Conservation (phyloP, 2,113 vertebrate species). For the Loxodonta africana region DNA sequence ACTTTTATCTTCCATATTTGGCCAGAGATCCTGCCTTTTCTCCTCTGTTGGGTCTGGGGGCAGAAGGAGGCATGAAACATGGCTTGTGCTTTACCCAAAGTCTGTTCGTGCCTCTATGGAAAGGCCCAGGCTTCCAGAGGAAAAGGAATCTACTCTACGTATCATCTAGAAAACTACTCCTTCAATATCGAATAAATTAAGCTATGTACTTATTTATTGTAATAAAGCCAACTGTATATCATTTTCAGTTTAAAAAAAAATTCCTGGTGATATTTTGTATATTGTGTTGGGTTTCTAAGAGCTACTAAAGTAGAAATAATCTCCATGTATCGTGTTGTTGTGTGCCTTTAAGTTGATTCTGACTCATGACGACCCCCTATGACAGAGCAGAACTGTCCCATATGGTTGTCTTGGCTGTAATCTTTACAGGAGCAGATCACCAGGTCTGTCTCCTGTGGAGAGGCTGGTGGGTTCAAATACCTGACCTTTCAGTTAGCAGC, state of each 20-base stretch:
- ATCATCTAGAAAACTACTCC: not conserved
- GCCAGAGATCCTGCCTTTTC: not conserved
- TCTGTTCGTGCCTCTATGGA: not conserved
- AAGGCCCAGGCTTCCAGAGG: not conserved
- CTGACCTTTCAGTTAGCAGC: not conserved
- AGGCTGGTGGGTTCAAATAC: not conserved
- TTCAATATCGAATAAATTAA: conserved; percentile 39
- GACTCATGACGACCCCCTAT: too few relatives aligned
- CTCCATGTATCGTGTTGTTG: too few relatives aligned
- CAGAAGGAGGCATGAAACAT: not conserved
- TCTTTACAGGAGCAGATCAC: not conserved
- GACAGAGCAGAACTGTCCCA: too few relatives aligned
- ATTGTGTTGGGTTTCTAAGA: conserved; percentile 26
- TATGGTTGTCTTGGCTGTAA: too few relatives aligned
- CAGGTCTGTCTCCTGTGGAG: not conserved
- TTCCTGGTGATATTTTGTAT: not conserved
- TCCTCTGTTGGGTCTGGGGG: not conserved
- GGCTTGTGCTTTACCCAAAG: not conserved
- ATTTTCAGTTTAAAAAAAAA: not conserved
- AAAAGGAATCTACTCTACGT: not conserved
- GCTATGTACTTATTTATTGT: not conserved
- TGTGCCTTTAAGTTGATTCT: too few relatives aligned
- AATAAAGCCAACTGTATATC: not conserved
- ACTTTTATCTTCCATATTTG: not conserved
- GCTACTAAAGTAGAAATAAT: not conserved